Evolutionary conservation across 1,140 invertebrate genomes (phyloP).

Genomic region (Aphis gossypii): DNA sequence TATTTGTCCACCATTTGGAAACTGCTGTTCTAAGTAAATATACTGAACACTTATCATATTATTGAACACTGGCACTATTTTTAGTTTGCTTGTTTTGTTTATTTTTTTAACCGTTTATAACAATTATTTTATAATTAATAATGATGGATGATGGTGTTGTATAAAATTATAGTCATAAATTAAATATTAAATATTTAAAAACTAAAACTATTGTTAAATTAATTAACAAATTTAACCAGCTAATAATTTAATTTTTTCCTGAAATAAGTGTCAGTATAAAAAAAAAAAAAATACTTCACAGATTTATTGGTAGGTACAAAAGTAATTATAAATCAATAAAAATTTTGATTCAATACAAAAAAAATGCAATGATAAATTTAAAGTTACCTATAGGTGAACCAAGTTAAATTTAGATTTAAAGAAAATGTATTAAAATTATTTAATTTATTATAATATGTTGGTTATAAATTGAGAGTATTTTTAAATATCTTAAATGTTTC

Average conservation of each 20-base stretch:
- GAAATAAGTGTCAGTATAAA: neutral
- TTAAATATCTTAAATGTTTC: neutral
- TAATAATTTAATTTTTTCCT: neutral
- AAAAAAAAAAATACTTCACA: neutral
- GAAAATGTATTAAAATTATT: neutral
- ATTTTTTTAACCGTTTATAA: neutral
- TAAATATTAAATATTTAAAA: too few relatives aligned
- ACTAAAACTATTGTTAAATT: neutral
- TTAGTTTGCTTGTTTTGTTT: neutral
- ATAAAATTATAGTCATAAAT: neutral
- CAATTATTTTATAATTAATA: neutral
- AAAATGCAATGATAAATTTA: neutral
- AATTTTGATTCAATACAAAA: neutral
- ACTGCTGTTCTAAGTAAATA: conserved; percentile 65
- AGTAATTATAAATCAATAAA: neutral
- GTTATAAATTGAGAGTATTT: neutral
- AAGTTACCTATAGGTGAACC: neutral
- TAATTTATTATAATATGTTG: neutral
- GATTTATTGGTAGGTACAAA: too few relatives aligned
- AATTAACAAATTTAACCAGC: neutral
- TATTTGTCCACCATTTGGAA: conserved; percentile 69
- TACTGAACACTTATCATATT: conserved; percentile 5
- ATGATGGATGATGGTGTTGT: neutral
- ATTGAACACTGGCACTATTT: neutral
- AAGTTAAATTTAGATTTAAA: neutral